A percentile compares a stretch with the other conserved stretches of the same genome.
Evolutionary conservation across 2,888 invertebrate species (phyloP).

Genomic region (Portevinia maculata): DNA sequence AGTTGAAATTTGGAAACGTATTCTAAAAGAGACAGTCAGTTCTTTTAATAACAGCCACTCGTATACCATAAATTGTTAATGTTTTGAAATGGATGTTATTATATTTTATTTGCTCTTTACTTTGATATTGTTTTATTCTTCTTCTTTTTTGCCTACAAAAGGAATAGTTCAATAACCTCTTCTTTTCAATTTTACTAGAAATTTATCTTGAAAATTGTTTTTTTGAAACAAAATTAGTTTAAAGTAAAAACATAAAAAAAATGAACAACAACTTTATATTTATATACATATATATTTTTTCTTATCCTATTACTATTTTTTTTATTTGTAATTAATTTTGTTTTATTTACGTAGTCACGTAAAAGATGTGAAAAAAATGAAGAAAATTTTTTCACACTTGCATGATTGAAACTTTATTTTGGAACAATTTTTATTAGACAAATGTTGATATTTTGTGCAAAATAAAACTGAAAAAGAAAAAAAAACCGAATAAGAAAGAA

Average conservation of each 20-base stretch:
- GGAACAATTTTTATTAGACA: slow-evolving; percentile 73
- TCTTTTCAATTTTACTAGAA: slow-evolving; percentile 50
- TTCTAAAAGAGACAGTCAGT: slow-evolving; percentile 17
- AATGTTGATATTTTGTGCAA: slow-evolving; percentile 74
- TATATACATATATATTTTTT: slow-evolving; percentile 61
- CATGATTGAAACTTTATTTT: slow-evolving; percentile 72
- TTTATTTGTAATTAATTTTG: slow-evolving; percentile 71
- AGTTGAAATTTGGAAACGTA: slow-evolving; percentile 47
- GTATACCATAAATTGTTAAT: slow-evolving; percentile 45
- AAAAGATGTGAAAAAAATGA: slow-evolving; percentile 44
- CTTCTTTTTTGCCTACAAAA: slow-evolving; percentile 26
- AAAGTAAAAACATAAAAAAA: slow-evolving; percentile 44
- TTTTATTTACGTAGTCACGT: slow-evolving; percentile 68
- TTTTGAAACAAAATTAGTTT: slow-evolving; percentile 50
- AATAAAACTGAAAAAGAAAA: slow-evolving; percentile 62
- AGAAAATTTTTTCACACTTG: slow-evolving; percentile 56
- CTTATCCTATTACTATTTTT: slow-evolving; percentile 62
- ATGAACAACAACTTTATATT: slow-evolving; percentile 61
- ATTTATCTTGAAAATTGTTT: slow-evolving; percentile 33
- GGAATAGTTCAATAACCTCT: slow-evolving; percentile 24
- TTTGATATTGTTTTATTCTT: slow-evolving; percentile 37
- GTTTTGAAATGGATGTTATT: slow-evolving; percentile 47
- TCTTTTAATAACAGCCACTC: slow-evolving; percentile 37
- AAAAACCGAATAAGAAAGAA: slow-evolving; percentile 62
- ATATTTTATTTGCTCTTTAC: slow-evolving; percentile 51